Base-by-base conservation (phyloP, 1,140 invertebrate genomes). In the Caerostris extrusa region DNA sequence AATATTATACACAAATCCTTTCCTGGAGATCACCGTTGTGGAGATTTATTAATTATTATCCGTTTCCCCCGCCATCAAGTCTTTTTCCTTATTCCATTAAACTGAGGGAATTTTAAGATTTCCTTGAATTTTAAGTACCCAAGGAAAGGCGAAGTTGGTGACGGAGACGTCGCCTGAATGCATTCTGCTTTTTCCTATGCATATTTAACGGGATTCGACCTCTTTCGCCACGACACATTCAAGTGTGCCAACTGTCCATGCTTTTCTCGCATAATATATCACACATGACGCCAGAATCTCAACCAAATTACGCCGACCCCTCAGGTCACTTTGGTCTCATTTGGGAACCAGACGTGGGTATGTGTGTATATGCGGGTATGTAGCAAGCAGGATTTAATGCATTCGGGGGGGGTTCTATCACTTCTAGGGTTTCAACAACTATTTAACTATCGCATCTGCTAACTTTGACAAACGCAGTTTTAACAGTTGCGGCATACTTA, bases 381-480 rank as follows among this genome's bases (percentile, higher is more conserved):
- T 77, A 77, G 71, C 34, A 34, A 14, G 7, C 61, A 12, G 71
- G 34, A 34, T 53, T 77, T 77, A 77, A 77, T 77, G 71, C 19
- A n/a, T n/a, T n/a, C n/a, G 34, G 34, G 34, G 34, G 34, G 34
- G 0, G 34, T 34, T 2, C 53, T 34, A 53, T 77, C 71, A 77
- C 71, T 77, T 50, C 71, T 77, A 19, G 50, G 34, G 71, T 77
- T 77, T 77, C 71, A 77, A 77, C 71, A 77, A 77, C 71, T 77
- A 77, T 77, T 77, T 77, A 77, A 83, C 82, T 83, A 83, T 83
- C 56, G 53, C 82, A 83, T 57, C 82, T 58, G 82, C 82, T 77
- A 58, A 58, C 82, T 83, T 83, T 83, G 82, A 83, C 82, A 83
- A 83, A 83, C 57, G 55, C 82, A 2, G 82, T 83, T 83, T 83